Evolutionary conservation across 2,797 vertebrate genomes (phyloP), one percentile per base, ranked within the genome.

Genomic region (Fundulus diaphanus): DNA sequence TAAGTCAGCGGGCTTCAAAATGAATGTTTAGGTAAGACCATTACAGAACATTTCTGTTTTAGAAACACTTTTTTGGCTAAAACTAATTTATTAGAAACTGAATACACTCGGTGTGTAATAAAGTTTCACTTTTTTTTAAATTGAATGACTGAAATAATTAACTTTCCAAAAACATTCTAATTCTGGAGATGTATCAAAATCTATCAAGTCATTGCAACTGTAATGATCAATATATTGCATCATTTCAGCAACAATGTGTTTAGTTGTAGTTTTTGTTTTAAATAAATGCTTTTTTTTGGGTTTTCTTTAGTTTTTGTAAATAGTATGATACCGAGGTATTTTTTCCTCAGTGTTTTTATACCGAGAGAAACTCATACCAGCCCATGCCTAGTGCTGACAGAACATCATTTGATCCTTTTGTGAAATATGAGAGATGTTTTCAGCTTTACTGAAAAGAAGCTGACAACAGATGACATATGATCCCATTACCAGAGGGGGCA

Each of bases 381-480:
- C 24, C 1, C n/a, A 56, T 20, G n/a, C 63, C 63, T 12, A 1
- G 7, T 2, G 0, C 68, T 75, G 40, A 82, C 46, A 51, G 35
- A 59, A 73, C 37, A 68, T 76, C 42, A 76, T 48, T 31, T 49
- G 54, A 73, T 71, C 72, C 46, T 48, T n/a, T 40, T 63, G 27
- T 81, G 74, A 84, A 76, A 86, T 71, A 77, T 56, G 73, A 79
- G 77, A 73, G 54, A 77, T 78, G 77, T 72, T 78, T 79, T 54
- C 31, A 72, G 76, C 40, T 74, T 68, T 61, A 73, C 61, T 68
- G 66, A 78, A 84, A 44, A 88, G 77, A n/a, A 56, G n/a, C 66
- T 73, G 72, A 81, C 70, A 87, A 81, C 72, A 84, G 74, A 83
- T 89, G 82, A 89, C 76, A 76, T 67, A 87, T 66, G 72, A 87